Evolutionary conservation across 2,797 vertebrate species (phyloP).

Genomic region (Echeneis naucrates): DNA sequence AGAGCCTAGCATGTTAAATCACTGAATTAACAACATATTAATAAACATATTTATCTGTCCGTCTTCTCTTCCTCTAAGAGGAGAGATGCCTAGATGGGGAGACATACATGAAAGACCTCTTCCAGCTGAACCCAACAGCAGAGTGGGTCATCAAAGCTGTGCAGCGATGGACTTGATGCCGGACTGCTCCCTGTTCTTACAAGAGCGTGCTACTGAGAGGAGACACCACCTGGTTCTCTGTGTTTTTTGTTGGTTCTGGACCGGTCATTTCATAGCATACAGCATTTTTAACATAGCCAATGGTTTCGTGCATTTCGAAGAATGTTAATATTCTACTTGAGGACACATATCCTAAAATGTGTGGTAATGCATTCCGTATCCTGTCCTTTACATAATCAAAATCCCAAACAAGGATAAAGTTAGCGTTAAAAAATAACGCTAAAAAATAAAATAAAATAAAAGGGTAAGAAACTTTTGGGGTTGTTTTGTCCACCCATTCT

Average conservation of each 20-base stretch:
- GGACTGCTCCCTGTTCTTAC: background rate
- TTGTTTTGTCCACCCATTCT: constrained; percentile 4
- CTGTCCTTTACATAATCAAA: background rate
- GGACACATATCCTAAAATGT: background rate
- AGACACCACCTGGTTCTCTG: constrained; percentile 7
- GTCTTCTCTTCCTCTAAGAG: constrained; percentile 73
- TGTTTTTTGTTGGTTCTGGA: constrained; percentile 11
- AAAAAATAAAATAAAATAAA: no score
- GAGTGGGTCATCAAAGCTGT: constrained; percentile 95
- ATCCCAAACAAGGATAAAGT: constrained; percentile 9
- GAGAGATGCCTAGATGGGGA: constrained; percentile 93
- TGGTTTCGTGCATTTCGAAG: constrained; percentile 2
- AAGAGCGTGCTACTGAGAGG: constrained; percentile 19
- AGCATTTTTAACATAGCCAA: background rate
- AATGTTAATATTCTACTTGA: constrained; percentile 1
- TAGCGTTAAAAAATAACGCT: no score
- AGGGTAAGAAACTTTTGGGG: background rate
- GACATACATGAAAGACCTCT: constrained; percentile 94
- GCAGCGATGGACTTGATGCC: constrained; percentile 72
- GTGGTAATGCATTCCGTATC: background rate
- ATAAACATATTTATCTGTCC: constrained; percentile 26
- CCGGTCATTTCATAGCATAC: background rate
- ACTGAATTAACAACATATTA: background rate
- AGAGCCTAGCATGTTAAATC: background rate
- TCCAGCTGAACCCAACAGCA: constrained; percentile 93